These are phyloP conservation scores for Acleris sparsana DNA, from an alignment of 2,888 invertebrate genomes.

Conservation along the genomic window DNA sequence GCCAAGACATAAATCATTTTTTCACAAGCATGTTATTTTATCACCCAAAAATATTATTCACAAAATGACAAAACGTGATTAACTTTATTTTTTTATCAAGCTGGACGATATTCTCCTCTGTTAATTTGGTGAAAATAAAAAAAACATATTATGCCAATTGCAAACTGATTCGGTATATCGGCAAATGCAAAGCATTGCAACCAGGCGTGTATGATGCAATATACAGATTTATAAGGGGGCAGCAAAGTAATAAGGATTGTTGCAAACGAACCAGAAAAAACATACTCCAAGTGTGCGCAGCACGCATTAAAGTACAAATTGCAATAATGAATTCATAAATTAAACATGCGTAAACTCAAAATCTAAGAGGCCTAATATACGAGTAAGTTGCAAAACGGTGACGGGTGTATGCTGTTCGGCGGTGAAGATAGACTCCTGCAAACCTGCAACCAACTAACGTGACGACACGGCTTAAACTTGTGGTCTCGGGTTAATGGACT, in stretches of 20 bases:
- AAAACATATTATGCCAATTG: slow-evolving; percentile 46
- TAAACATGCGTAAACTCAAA: slow-evolving; percentile 34
- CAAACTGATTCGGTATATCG: slow-evolving; percentile 56
- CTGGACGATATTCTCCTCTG: slow-evolving; percentile 5
- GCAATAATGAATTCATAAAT: slow-evolving; percentile 43
- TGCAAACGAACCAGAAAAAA: slow-evolving; percentile 30
- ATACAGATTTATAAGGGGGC: slow-evolving; percentile 28
- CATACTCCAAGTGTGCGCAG: slow-evolving; percentile 22
- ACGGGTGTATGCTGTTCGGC: slow-evolving; percentile 47
- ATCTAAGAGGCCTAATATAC: slow-evolving; percentile 32
- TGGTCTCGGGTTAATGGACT: slow-evolving; percentile 81
- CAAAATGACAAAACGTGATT: slow-evolving; percentile 35
- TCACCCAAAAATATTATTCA: slow-evolving; percentile 53
- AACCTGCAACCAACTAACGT: slow-evolving; percentile 73
- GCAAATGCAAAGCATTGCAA: slow-evolving; percentile 81
- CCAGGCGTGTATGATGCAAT: slow-evolving; percentile 66
- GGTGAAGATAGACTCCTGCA: slow-evolving; percentile 63
- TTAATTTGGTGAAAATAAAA: slow-evolving; percentile 40
- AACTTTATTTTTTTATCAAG: slow-evolving; percentile 22
- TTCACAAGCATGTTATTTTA: slow-evolving; percentile 54
- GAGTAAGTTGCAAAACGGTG: slow-evolving; percentile 43
- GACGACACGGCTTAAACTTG: slow-evolving; percentile 74
- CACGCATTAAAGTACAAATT: slow-evolving; percentile 52
- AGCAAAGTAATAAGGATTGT: slow-evolving; percentile 35
- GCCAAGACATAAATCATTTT: neutral